These are phyloP conservation scores for Ceyx melanurus DNA, from an alignment of 2,113 vertebrate species.

Conservation along the genomic window DNA sequence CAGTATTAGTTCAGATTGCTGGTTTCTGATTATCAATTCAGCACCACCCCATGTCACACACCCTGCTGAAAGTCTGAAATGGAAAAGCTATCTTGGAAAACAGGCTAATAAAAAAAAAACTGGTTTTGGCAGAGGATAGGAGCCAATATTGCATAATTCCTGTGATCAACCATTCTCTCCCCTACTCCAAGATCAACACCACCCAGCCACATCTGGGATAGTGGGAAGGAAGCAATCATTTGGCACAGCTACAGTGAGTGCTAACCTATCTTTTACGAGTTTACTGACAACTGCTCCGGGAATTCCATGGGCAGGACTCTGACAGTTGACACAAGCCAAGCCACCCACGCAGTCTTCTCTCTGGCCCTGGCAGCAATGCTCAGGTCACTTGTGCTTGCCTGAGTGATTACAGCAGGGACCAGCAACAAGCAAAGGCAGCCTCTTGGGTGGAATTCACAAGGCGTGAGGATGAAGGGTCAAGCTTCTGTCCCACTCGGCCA, in stretches of 20 bases:
- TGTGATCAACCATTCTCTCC: not conserved
- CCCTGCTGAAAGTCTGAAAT: not conserved
- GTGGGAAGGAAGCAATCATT: not conserved
- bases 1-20: not conserved
- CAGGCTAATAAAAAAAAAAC: not conserved
- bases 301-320: not conserved
- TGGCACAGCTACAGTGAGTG: not conserved
- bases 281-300: not conserved
- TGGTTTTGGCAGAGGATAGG: not conserved
- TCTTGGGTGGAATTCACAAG: not conserved
- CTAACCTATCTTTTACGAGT: not conserved
- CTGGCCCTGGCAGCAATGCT: not conserved
- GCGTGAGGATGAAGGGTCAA: not conserved
- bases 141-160: not conserved
- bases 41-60: not conserved
- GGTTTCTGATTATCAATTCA: not conserved
- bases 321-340: not conserved
- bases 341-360: not conserved
- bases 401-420: not conserved
- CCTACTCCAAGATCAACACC: not conserved
- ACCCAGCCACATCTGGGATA: not conserved
- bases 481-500: not conserved
- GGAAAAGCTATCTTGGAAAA: not conserved
- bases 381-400: not conserved
- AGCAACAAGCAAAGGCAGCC: not conserved